Base-by-base conservation (phyloP, 1,140 invertebrate species). In the Holotrichia oblita region DNA sequence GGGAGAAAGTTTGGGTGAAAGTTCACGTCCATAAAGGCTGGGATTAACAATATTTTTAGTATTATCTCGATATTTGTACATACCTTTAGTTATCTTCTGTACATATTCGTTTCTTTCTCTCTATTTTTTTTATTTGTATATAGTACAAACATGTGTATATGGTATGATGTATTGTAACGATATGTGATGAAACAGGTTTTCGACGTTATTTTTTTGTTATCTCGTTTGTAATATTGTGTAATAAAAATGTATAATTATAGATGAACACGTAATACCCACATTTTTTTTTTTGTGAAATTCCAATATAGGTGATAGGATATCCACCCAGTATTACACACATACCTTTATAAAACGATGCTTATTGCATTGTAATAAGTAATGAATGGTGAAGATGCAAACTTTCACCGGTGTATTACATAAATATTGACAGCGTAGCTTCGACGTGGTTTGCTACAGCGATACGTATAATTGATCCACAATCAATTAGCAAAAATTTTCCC, bases 1-100 rank as follows among this genome's bases (percentile, higher is more conserved):
- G 91, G 93, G 93, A 94, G 82, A 91, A 91, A 86, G 88, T 90
- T 76, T 92, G 90, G 90, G 90, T 90, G 55, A 89, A 90, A 80
- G 88, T 88, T 42, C 88, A 90, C 86, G 88, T 92, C 2, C 88
- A 90, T 80, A 87, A 90, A 74, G 90, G 92, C 77, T 93, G 91
- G 89, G 91, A 92, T 84, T 93, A 88, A 78, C n/a, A n/a, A n/a
- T n/a, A n/a, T n/a, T n/a, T n/a, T 12, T 3, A n/a, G 1, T 48
- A 6, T 10, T 41, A 41, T 10, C 6, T 41, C n/a, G 0, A n/a
- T 4, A 48, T 10, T n/a, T 48, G 44, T 2, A 12, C 2, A 48
- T 48, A n/a, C 12, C 3, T 48, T 10, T 14, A 6, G 6, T 12
- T 48, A 4, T 48, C n/a, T 48, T 48, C 44, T 48, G 44, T 48